Evolutionary conservation across 1,140 invertebrate genomes (phyloP), one percentile per base, ranked within the genome.

Genomic region (Cheumatopsyche charites): DNA sequence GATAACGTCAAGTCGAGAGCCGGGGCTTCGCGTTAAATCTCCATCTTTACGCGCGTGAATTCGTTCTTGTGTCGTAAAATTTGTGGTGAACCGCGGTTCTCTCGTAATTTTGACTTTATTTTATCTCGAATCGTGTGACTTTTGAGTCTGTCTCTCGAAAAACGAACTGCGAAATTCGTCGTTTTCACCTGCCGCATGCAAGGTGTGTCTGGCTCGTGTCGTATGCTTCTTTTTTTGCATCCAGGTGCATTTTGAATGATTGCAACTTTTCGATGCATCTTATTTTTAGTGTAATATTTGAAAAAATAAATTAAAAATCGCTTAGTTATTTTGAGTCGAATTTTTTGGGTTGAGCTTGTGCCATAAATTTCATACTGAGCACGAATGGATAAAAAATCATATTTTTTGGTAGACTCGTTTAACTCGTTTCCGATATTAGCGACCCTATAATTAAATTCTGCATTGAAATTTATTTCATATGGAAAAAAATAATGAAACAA

Each of bases 181-280:
- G 9, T 17, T 19, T 52, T 52, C 55, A 58, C 55, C 55, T 58
- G 55, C 25, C 55, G 55, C 12, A 25, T 47, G 55, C 55, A 58
- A 58, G 55, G 19, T 58, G 55, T 58, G 25, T 58, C 55, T 58
- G n/a, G n/a, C n/a, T n/a, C n/a, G n/a, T n/a, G n/a, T 58, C 7
- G 19, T 58, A 36, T 36, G 21, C 21, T 23, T n/a, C 11, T 25
- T 58, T 58, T 58, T 58, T 58, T 25, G 15, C 9, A n/a, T 58
- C 55, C 55, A 58, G 55, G 55, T 58, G 55, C 55, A 58, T 58
- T 58, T 58, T 25, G 55, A 19, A 23, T 23, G 11, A 26, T 12
- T 23, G 43, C 43, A 47, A 4, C 13, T 15, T 12, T 47, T 47
- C 43, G 43, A 36, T 36, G 29, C 29, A 36, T 36, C 13, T 47